Percentiles rank a stretch among this genome's conserved stretches.
These are phyloP conservation scores for Cherax destructor DNA, from an alignment of 1,140 invertebrate species.

Conservation along the genomic window DNA sequence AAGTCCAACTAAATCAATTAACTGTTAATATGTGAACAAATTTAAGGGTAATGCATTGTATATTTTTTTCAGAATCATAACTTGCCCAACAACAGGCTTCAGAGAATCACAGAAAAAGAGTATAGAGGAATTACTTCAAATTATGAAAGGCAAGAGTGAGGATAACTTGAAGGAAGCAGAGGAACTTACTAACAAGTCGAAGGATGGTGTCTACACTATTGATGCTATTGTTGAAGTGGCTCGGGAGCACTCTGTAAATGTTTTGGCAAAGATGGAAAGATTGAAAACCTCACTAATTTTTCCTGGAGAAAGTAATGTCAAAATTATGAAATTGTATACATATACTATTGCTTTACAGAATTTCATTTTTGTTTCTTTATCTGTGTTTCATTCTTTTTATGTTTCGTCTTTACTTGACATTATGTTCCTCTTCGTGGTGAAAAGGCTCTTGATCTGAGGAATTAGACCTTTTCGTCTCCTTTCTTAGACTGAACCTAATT, in stretches of 20 bases:
- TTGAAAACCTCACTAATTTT: background rate
- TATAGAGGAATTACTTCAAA: background rate
- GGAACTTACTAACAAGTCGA: background rate
- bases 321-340: background rate
- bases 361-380: background rate
- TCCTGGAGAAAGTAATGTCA: background rate
- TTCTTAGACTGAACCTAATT: too few relatives aligned
- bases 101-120: constrained; percentile 1
- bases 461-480: too few relatives aligned
- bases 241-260: background rate
- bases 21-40: too few relatives aligned
- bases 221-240: background rate
- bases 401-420: background rate
- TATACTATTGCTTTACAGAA: background rate
- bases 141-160: background rate
- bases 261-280: background rate
- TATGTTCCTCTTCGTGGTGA: too few relatives aligned
- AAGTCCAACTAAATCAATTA: too few relatives aligned
- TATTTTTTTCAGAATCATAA: constrained; percentile 32
- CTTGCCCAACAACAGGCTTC: background rate
- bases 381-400: background rate
- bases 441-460: too few relatives aligned
- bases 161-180: background rate
- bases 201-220: constrained; percentile 3
- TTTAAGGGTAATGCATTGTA: too few relatives aligned